Percentiles rank a stretch among this genome's conserved stretches.
These are phyloP conservation scores for Zaprionus capensis DNA, from an alignment of 1,140 invertebrate genomes.

Conservation along the genomic window DNA sequence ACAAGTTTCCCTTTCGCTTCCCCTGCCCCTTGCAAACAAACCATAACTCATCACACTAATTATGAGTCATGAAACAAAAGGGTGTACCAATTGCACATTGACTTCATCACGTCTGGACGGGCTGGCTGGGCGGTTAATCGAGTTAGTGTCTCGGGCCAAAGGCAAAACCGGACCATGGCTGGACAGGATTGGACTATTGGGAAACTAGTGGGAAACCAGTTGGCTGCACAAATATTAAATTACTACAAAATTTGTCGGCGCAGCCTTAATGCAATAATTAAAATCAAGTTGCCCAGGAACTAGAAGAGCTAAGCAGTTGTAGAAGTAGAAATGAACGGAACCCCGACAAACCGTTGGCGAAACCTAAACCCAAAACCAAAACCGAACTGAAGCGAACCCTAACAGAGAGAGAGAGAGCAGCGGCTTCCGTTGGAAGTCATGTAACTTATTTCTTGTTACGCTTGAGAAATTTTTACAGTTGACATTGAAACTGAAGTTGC, in stretches of 20 bases:
- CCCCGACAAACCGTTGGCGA: conserved; percentile 1
- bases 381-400: conserved; percentile 45
- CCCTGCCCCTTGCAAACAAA: conserved; percentile 32
- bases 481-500: conserved; percentile 72
- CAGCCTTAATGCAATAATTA: conserved; percentile 81
- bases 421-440: conserved; percentile 74
- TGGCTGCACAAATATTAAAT: conserved; percentile 70
- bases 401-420: conserved; percentile 6
- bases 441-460: conserved; percentile 81
- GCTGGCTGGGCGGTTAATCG: conserved; percentile 27
- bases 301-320: conserved; percentile 34
- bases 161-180: conserved; percentile 41
- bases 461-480: conserved; percentile 76
- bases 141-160: conserved; percentile 29
- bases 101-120: conserved; percentile 55
- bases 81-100: conserved; percentile 70
- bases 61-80: conserved; percentile 66
- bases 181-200: conserved; percentile 27
- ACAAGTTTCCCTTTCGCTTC: conserved; percentile 57
- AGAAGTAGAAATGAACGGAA: conserved; percentile 18
- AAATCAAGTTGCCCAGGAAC: conserved; percentile 70
- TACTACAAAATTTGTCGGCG: conserved; percentile 80
- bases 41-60: conserved; percentile 76
- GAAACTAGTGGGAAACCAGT: conserved; percentile 49
- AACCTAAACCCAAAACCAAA: conserved; percentile 25